These are phyloP conservation scores for Porites divaricata DNA, from an alignment of 92 coral and sea anemone genomes.

Conservation along the genomic window DNA sequence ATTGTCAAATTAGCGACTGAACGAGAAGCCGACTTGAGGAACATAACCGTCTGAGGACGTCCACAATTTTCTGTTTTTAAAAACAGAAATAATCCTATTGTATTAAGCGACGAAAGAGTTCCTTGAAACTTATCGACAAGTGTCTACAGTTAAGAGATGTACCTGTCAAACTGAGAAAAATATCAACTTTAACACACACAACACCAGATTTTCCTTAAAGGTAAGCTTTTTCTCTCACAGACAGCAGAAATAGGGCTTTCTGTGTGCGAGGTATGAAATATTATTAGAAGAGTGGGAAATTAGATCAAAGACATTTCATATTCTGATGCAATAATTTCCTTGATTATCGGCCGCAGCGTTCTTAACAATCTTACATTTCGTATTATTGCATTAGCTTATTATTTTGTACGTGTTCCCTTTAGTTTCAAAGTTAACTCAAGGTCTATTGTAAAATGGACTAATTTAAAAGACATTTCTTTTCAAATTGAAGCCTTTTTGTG, in stretches of 20 bases:
- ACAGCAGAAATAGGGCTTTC: not conserved
- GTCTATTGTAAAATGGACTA: not conserved
- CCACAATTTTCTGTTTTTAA: not conserved
- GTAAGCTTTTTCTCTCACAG: not conserved
- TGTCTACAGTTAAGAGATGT: conserved; percentile 9
- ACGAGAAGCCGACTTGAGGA: not conserved
- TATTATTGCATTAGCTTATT: not conserved
- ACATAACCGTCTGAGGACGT: not conserved
- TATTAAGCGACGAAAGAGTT: not conserved
- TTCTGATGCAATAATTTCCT: conserved; percentile 8
- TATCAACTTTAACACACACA: conserved; percentile 14
- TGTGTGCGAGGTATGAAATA: not conserved
- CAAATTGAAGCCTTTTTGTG: not conserved
- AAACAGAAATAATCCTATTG: not conserved
- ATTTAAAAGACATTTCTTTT: not conserved
- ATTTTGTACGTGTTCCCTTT: not conserved
- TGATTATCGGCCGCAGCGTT: not conserved
- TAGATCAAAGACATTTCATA: not conserved
- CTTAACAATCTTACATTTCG: conserved; percentile 1
- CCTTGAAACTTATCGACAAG: not conserved
- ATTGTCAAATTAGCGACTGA: not conserved
- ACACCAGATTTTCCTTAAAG: conserved; percentile 3
- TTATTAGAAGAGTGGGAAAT: not conserved
- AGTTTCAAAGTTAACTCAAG: no score
- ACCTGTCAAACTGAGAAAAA: conserved; percentile 37